A percentile compares a stretch with the other conserved stretches of the same genome.
phyloP scores from a whole-genome alignment of 1,140 invertebrate genomes.

The Euborellia annulipes region DNA sequence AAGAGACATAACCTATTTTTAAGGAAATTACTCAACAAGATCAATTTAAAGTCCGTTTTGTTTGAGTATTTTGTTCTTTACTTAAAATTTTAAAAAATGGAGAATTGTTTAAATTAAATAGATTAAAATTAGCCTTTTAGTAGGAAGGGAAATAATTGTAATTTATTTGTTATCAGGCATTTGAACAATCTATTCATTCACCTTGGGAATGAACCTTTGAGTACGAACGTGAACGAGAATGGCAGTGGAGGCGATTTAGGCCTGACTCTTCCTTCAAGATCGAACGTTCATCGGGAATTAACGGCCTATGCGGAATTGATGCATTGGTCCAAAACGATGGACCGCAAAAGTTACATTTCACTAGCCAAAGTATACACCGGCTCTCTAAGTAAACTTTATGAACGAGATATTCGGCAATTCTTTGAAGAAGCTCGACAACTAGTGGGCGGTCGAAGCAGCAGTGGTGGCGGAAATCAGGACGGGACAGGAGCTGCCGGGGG shows the following conservation, averaged over 20 bases:
- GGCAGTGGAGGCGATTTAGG: background rate
- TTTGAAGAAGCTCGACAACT: slow-evolving; percentile 55
- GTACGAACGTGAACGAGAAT: too few species aligned
- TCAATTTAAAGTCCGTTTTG: too few species aligned
- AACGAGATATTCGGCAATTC: slow-evolving; percentile 62
- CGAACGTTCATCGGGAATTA: slow-evolving; percentile 65
- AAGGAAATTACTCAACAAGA: too few species aligned
- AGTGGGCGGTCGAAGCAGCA: too few species aligned
- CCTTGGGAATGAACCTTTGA: slow-evolving; percentile 31
- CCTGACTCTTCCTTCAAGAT: slow-evolving; percentile 59
- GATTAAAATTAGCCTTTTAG: too few species aligned
- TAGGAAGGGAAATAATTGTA: too few species aligned
- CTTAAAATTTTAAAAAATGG: too few species aligned
- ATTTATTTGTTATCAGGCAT: too few species aligned
- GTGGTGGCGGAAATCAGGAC: slow-evolving; percentile 2
- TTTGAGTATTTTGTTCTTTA: too few species aligned
- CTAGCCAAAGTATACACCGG: slow-evolving; percentile 65
- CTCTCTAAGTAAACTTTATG: slow-evolving; percentile 67
- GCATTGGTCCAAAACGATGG: slow-evolving; percentile 77
- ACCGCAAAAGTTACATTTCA: slow-evolving; percentile 61
- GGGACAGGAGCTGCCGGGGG: slow-evolving; percentile 24
- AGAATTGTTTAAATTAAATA: too few species aligned
- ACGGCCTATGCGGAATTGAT: slow-evolving; percentile 74
- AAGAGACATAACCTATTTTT: too few species aligned
- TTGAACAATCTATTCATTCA: slow-evolving; percentile 89